Evolutionary conservation across 2,113 vertebrate genomes (phyloP), one percentile per base, ranked within the genome.

Genomic region (Bubo bubo): DNA sequence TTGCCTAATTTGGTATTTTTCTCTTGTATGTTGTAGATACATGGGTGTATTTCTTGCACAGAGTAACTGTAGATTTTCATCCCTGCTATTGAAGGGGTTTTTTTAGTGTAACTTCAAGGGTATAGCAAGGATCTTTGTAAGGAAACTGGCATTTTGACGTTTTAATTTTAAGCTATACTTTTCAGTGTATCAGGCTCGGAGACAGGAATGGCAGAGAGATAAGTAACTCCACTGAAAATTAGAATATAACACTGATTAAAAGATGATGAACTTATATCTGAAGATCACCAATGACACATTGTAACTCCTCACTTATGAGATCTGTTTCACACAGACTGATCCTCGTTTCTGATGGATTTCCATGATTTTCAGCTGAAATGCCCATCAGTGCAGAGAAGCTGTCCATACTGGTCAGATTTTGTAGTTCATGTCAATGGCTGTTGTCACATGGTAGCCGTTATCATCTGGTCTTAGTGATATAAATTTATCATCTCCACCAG

Each of bases 381-480:
- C 20, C 50, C n/a, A 20, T 67, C 56, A 49, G 24, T 27, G 10
- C 43, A 64, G 56, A 35, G 30, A 47, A 75, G 32, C 4, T 95
- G n/a, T 70, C 76, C 39, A 2, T 45, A 8, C 24, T 10, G 28
- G 52, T 64, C 56, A 24, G 49, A 70, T 22, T 70, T 24, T 39
- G 26, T 37, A 16, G 62, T n/a, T 79, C 20, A 7, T 20, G 28
- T 41, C 72, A 62, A 47, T 88, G 70, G 24, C 34, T 80, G 52
- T 27, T 86, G 70, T 84, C 39, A 39, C 60, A 45, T 15, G 41
- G 59, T 79, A 88, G 50, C 76, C 86, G 37, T 89, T 95, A 72
- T 56, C 63, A 68, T 94, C 90, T 90, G 50, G 19, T 79, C 80
- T 95, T 91, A 93, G 67, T 94, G 83, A 90, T 43, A 95, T 74